Percentiles rank a stretch among this genome's conserved stretches.
These are phyloP conservation scores for Heliconius hermathena DNA, from an alignment of 1,140 invertebrate genomes.

Conservation along the genomic window DNA sequence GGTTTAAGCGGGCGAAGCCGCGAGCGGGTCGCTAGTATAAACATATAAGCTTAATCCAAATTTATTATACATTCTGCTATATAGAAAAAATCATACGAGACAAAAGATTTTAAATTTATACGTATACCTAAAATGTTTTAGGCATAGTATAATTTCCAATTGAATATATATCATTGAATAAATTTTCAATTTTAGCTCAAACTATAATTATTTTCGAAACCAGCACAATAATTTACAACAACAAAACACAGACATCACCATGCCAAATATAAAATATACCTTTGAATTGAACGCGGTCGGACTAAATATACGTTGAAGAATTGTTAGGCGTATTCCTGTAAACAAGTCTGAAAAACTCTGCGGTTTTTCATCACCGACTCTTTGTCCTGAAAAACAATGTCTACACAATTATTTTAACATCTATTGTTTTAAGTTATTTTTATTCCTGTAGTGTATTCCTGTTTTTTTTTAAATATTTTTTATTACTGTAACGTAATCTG, in stretches of 20 bases:
- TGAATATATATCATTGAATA: not conserved
- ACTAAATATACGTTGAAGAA: constrained; percentile 18
- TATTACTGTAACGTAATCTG: constrained; percentile 1
- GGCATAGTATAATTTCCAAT: not conserved
- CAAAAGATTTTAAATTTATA: no score
- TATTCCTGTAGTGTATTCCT: not conserved
- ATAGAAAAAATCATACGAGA: no score
- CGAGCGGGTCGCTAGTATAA: no score
- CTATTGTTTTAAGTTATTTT: constrained; percentile 19
- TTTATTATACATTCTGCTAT: no score
- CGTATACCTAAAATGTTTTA: no score
- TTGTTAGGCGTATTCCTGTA: constrained; percentile 17
- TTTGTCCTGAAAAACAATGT: constrained; percentile 20
- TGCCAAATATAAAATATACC: constrained; percentile 4
- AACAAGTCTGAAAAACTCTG: constrained; percentile 18
- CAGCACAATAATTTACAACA: not conserved
- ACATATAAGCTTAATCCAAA: no score
- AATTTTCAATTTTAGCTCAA: not conserved
- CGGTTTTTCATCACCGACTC: constrained; percentile 15
- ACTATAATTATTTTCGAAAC: not conserved
- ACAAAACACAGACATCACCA: not conserved
- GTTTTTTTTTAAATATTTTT: no score
- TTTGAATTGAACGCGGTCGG: not conserved
- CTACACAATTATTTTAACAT: constrained; percentile 22
- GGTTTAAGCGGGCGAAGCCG: no score